Conservation (phyloP, 35 echinoderm and acorn worm species). For the Chiridota heheva region DNA sequence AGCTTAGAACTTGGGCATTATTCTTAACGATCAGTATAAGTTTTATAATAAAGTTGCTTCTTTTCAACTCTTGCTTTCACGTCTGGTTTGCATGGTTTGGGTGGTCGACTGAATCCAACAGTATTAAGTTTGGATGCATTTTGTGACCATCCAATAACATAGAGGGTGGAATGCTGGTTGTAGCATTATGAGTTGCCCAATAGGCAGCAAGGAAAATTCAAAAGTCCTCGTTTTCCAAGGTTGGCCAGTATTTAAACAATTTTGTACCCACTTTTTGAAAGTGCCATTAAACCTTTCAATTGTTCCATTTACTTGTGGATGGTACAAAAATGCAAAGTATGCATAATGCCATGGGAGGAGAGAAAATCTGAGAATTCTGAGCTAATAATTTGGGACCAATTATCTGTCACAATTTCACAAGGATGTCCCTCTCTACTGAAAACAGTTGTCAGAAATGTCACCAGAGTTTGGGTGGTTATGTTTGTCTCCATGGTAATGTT, state of each 20-base stretch:
- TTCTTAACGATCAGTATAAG: neutral
- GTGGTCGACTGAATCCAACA: neutral
- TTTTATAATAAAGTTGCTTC: neutral
- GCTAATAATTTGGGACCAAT: constrained; percentile 9
- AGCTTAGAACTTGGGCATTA: neutral
- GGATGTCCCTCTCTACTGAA: constrained; percentile 24
- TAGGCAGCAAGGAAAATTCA: neutral
- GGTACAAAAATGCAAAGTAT: constrained; percentile 5
- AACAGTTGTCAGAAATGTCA: constrained; percentile 1
- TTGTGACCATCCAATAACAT: neutral
- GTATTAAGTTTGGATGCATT: neutral
- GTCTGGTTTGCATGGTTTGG: too few species aligned
- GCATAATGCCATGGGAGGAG: neutral
- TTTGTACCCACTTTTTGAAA: constrained; percentile 8
- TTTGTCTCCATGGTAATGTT: too few species aligned
- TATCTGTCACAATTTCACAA: constrained; percentile 7
- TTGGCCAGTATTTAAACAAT: neutral
- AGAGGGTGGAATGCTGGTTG: neutral
- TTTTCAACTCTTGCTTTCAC: neutral
- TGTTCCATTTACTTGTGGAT: constrained; percentile 24
- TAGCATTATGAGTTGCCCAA: neutral
- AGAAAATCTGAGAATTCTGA: constrained; percentile 13
- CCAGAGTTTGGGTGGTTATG: neutral
- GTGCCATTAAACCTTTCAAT: constrained; percentile 6
- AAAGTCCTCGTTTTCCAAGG: neutral